Evolutionary conservation across 2,113 vertebrate genomes (phyloP).

Genomic region (Caracal caracal): DNA sequence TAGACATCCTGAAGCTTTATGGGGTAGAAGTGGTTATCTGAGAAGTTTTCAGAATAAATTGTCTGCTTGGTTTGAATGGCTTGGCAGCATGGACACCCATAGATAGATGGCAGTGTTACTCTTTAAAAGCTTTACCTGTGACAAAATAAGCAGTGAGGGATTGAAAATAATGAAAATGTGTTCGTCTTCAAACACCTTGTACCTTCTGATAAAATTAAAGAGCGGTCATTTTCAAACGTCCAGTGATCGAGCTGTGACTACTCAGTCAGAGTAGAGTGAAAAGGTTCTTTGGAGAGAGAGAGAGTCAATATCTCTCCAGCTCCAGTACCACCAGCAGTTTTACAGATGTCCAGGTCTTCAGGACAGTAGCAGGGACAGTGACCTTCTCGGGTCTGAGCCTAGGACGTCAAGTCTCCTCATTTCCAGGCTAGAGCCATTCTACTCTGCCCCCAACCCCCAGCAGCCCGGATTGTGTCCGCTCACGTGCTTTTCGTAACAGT

Average conservation of each 20-base stretch:
- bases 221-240: not conserved
- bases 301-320: not conserved
- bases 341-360: not conserved
- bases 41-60: not conserved
- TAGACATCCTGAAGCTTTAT: not conserved
- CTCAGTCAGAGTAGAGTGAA: not conserved
- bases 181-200: not conserved
- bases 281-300: not conserved
- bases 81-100: not conserved
- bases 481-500: not conserved
- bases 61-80: not conserved
- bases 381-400: not conserved
- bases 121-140: not conserved
- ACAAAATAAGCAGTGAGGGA: not conserved
- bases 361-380: not conserved
- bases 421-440: not conserved
- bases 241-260: not conserved
- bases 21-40: not conserved
- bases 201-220: not conserved
- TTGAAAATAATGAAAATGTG: not conserved
- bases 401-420: not conserved
- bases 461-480: not conserved
- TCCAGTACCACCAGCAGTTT: not conserved
- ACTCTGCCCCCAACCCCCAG: not conserved
- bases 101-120: slow-evolving; percentile 48